Percentiles rank a stretch among this genome's conserved stretches.
Conservation (phyloP, 2,797 vertebrate species). For the Siniperca obscura region DNA sequence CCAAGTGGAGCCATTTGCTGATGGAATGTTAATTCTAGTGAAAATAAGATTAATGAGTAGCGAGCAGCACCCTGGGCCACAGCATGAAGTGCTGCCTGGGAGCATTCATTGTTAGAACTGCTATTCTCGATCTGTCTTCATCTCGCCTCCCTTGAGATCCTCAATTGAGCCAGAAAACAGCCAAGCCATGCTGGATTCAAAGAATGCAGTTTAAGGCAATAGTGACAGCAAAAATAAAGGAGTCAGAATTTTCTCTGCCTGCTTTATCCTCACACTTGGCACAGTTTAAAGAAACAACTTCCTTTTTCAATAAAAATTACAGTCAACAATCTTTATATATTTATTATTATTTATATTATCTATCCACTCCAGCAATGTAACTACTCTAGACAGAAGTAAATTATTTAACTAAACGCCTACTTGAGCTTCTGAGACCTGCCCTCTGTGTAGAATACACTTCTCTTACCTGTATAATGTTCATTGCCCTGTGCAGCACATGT, state of each 20-base stretch:
- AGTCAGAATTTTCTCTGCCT: constrained; percentile 27
- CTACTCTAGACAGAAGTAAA: constrained; percentile 5
- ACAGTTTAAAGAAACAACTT: constrained; percentile 1
- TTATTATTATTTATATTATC: background rate
- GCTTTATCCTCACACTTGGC: constrained; percentile 17
- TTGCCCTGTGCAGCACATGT: constrained; percentile 99
- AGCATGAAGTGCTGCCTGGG: constrained; percentile 60
- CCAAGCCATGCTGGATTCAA: constrained; percentile 35
- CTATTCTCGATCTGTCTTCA: constrained; percentile 73
- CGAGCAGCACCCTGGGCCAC: constrained; percentile 67
- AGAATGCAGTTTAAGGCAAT: constrained; percentile 32
- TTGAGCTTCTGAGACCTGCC: background rate
- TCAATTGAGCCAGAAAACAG: constrained; percentile 59
- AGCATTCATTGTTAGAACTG: constrained; percentile 70
- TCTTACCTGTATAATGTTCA: constrained; percentile 96
- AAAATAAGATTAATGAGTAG: constrained; percentile 85
- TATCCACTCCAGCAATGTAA: background rate
- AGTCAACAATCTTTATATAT: constrained; percentile 14
- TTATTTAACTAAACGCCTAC: background rate
- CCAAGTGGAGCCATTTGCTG: constrained; percentile 80
- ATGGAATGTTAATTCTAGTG: constrained; percentile 83
- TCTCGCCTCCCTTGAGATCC: constrained; percentile 64
- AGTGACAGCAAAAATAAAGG: constrained; percentile 34
- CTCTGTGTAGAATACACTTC: background rate
- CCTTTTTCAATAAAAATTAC: constrained; percentile 24